phyloP scores from a whole-genome alignment of 92 coral and sea anemone species.

The Actinernus sp. region DNA sequence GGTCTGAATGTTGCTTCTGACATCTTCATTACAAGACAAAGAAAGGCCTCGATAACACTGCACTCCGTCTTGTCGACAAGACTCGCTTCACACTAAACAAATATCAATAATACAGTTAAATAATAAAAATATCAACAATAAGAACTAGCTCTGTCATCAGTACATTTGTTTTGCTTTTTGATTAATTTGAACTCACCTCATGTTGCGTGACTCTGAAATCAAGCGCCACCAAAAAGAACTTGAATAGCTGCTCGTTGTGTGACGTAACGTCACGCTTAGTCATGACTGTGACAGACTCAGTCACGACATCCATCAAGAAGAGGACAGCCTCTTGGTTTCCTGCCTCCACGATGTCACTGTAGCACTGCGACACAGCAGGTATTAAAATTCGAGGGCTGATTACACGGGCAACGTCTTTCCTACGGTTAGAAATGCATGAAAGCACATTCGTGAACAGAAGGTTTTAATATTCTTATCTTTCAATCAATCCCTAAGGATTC shows the following conservation, averaged over 20 bases:
- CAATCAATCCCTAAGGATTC: too few relatives aligned
- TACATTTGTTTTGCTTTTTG: background rate
- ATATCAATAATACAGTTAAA: background rate
- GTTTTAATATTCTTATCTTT: too few relatives aligned
- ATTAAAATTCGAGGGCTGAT: conserved; percentile 81
- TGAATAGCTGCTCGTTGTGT: conserved; percentile 73
- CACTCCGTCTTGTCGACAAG: conserved; percentile 73
- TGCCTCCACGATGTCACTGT: conserved; percentile 32
- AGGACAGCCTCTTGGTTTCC: conserved; percentile 66
- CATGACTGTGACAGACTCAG: conserved; percentile 73
- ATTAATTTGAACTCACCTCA: conserved; percentile 39
- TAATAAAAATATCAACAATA: too few relatives aligned
- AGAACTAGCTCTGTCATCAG: background rate
- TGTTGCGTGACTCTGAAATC: conserved; percentile 84
- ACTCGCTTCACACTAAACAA: conserved; percentile 54
- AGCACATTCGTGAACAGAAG: too few relatives aligned
- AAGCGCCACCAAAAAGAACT: conserved; percentile 79
- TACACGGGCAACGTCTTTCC: conserved; percentile 74
- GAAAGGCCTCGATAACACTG: conserved; percentile 73
- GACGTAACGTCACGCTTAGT: conserved; percentile 84
- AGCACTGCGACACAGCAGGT: conserved; percentile 85
- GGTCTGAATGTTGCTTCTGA: conserved; percentile 97
- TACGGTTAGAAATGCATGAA: too few relatives aligned
- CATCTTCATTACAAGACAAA: conserved; percentile 84
- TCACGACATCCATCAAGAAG: conserved; percentile 62